Evolutionary conservation across 2,888 invertebrate genomes (phyloP), one percentile per base, ranked within the genome.

Genomic region (Drosophila incognita): DNA sequence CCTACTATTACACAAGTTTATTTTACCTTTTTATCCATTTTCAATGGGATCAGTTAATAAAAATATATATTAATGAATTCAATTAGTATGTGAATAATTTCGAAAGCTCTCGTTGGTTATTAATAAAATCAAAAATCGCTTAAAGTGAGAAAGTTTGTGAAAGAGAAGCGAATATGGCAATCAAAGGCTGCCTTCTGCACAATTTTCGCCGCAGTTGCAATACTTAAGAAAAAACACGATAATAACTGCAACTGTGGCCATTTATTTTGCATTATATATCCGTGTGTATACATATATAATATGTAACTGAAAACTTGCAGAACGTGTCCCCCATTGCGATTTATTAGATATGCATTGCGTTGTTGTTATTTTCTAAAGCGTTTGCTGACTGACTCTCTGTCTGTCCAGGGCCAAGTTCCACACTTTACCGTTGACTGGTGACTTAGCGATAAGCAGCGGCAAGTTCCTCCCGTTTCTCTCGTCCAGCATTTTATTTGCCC

Each of bases 341-440:
- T 76, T 81, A 81, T 46, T 83, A 82, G 79, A 76, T 81, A 79
- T 54, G 69, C 74, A 76, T 69, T 42, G 49, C 70, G 46, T 49
- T 42, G 46, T 56, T 36, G 71, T 64, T 76, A 66, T 40, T 52
- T 52, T 36, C 24, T 8, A 15, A 53, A 35, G 46, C 57, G 70
- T 38, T 61, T 61, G 56, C 56, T 38, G 60, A 52, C 68, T 68
- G 53, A 52, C 64, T 65, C 48, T 57, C 60, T 67, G 51, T 51
- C 65, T 51, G 61, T 21, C 38, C 63, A 38, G 51, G 66, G 36
- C 31, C 42, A 51, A 48, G 51, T 51, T 48, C 15, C 58, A n/a
- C 38, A 53, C 38, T 53, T 38, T 33, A 58, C 60, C 53, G 54
- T 52, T 65, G 48, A 48, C 60, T 52, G 40, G 24, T 29, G 46